phyloP scores from a whole-genome alignment of 2,113 vertebrate genomes.

The Entomyzon cyanotis region DNA sequence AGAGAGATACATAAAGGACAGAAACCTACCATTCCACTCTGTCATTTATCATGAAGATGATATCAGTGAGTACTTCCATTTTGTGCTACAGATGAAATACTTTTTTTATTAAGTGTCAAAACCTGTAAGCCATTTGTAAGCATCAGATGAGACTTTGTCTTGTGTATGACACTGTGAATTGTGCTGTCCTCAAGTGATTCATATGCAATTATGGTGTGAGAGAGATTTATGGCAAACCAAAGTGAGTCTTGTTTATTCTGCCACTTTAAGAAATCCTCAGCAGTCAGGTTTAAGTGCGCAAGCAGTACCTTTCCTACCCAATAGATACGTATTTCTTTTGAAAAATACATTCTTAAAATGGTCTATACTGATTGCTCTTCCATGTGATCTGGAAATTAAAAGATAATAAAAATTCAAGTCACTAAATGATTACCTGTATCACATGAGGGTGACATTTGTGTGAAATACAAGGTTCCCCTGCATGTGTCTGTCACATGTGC shows the following conservation, averaged over 20 bases:
- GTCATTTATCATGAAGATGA: conserved; percentile 98
- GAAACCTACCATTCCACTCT: conserved; percentile 86
- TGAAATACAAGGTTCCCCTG: neutral
- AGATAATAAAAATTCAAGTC: neutral
- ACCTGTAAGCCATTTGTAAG: neutral
- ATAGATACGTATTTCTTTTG: neutral
- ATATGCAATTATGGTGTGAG: neutral
- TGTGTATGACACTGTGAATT: neutral
- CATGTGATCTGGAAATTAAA: neutral
- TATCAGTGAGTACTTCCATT: conserved; percentile 84
- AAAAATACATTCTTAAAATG: neutral
- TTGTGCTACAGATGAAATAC: neutral
- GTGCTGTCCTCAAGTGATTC: neutral
- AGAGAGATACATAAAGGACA: conserved; percentile 89
- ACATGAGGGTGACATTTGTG: neutral
- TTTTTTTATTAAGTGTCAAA: neutral
- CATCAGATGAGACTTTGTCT: neutral
- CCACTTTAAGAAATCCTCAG: neutral
- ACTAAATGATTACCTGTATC: rapidly evolving
- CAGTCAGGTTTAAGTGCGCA: neutral
- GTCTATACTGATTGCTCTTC: neutral
- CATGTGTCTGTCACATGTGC: neutral
- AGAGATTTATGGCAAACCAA: neutral
- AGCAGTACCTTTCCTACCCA: neutral
- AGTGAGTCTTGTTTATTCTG: neutral